Percentiles rank a stretch among this genome's conserved stretches.
Conservation (phyloP, 2,797 vertebrate genomes). For the Phrynocephalus vlangalii region DNA sequence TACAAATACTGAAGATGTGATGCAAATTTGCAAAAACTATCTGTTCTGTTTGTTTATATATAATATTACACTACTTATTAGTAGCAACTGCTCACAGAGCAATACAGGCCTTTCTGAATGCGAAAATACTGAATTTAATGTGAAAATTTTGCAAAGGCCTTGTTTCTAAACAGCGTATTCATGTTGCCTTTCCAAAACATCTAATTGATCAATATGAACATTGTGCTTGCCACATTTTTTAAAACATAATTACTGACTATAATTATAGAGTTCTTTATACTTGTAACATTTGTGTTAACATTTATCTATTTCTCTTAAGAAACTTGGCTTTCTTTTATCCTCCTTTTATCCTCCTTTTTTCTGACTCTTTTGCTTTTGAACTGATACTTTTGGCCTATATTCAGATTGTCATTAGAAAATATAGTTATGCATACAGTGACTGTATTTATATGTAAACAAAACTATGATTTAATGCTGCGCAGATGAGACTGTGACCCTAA, state of each 20-base stretch:
- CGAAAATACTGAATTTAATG: constrained; percentile 35
- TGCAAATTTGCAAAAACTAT: constrained; percentile 57
- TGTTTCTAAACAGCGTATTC: neutral
- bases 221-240: neutral
- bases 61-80: constrained; percentile 58
- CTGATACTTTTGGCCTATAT: constrained; percentile 61
- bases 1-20: constrained; percentile 37
- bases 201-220: neutral
- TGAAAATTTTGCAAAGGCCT: neutral
- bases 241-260: neutral
- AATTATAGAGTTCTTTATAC: constrained; percentile 35
- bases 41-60: constrained; percentile 67
- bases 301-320: constrained; percentile 2
- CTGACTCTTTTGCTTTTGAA: constrained; percentile 51
- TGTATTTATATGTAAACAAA: neutral
- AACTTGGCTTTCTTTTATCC: constrained; percentile 33
- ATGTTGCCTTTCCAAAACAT: constrained; percentile 11
- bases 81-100: neutral
- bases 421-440: constrained; percentile 58
- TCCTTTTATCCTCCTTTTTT: constrained; percentile 35
- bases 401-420: constrained; percentile 62
- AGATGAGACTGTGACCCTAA: neutral
- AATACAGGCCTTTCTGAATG: constrained; percentile 33
- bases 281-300: constrained; percentile 3
- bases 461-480: neutral